These are phyloP conservation scores for Euwallacea fornicatus DNA, from an alignment of 1,140 invertebrate genomes.

Conservation along the genomic window DNA sequence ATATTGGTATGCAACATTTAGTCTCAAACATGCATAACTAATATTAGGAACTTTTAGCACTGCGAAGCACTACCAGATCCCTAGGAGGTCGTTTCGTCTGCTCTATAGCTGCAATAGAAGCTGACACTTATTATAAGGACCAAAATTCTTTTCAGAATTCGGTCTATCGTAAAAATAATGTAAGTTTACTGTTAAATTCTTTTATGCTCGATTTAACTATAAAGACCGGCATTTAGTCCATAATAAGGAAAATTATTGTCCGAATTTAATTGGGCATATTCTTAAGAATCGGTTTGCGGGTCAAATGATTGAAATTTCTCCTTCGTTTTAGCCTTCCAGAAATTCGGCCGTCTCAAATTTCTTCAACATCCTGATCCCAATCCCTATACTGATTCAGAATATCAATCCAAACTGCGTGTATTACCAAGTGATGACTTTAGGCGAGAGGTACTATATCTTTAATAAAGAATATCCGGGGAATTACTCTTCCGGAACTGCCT, in stretches of 20 bases:
- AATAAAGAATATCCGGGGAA: constrained; percentile 56
- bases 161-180: no score
- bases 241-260: no score
- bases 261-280: no score
- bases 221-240: no score
- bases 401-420: constrained; percentile 43
- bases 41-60: constrained; percentile 6
- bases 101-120: constrained; percentile 48
- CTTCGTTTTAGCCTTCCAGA: neutral
- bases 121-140: no score
- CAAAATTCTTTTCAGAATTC: no score
- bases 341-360: constrained; percentile 6
- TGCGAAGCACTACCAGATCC: constrained; percentile 37
- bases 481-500: constrained; percentile 53
- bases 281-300: no score
- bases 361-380: constrained; percentile 40
- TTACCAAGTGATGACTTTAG: constrained; percentile 47
- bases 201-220: no score
- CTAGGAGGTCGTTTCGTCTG: constrained; percentile 59
- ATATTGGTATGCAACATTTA: constrained; percentile 50
- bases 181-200: no score
- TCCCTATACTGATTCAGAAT: constrained; percentile 27
- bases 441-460: constrained; percentile 54
- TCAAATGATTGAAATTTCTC: no score
- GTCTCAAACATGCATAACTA: neutral